Evolutionary conservation across 2,888 invertebrate genomes (phyloP).

Genomic region (Tetramorium bicarinatum): DNA sequence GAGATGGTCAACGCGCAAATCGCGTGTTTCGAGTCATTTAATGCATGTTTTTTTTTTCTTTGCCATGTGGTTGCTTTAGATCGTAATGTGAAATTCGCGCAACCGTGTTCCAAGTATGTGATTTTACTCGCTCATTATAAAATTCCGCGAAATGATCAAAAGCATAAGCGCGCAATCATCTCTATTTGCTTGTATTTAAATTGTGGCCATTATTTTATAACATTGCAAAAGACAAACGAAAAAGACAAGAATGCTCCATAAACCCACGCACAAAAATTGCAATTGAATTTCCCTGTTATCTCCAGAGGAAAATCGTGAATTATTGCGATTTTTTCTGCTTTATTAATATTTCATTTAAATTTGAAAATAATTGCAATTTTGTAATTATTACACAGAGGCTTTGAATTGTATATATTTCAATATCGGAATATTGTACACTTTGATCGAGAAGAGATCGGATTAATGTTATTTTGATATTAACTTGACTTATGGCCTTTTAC

Average conservation of each 20-base stretch:
- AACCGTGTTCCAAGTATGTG: not conserved
- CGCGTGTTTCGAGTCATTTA: constrained; percentile 43
- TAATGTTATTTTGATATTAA: constrained; percentile 20
- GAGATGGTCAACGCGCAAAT: constrained; percentile 41
- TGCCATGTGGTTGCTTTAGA: not conserved
- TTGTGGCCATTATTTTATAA: not conserved
- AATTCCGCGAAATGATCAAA: not conserved
- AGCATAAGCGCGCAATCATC: not conserved
- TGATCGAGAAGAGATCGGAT: not conserved
- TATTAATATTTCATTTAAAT: not conserved
- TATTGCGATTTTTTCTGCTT: not conserved
- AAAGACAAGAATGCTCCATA: not conserved
- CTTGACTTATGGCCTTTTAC: constrained; percentile 43
- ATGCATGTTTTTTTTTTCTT: constrained; percentile 2
- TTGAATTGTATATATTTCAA: not conserved
- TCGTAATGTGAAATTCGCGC: constrained; percentile 29
- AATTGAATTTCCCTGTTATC: not conserved
- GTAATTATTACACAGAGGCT: not conserved
- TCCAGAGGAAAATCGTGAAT: not conserved
- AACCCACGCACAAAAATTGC: not conserved
- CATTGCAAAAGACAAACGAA: not conserved
- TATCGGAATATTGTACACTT: constrained; percentile 1
- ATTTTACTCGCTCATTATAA: constrained; percentile 1
- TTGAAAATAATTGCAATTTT: not conserved
- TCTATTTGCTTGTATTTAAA: not conserved